Evolutionary conservation across 2,113 vertebrate genomes (phyloP), one percentile per base, ranked within the genome.

Genomic region (Steatornis caripensis): DNA sequence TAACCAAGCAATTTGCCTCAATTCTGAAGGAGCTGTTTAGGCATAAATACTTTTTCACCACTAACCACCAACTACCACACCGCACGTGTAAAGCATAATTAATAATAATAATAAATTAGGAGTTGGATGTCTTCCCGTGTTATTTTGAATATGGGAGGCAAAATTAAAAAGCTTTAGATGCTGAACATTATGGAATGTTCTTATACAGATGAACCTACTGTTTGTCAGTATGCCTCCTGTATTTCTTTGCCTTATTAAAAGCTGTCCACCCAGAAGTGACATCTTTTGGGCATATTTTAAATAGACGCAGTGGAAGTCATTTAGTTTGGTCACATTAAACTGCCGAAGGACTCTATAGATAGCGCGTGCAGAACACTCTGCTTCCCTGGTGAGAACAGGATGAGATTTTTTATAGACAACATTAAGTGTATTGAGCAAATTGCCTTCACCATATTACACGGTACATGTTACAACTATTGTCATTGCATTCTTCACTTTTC

Each of bases 311-410:
- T 7, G n/a, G 29, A 87, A 95, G 36, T 80, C 0, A 94, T 93
- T 96, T 66, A 15, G 16, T 75, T 46, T 82, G 36, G 23, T 76
- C 61, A 76, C 57, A 91, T 85, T 93, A 87, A 95, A 89, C 51
- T 88, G 51, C 39, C 81, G n/a, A 74, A 86, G 51, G 60, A 71
- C 45, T 91, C 41, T 48, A 41, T 11, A 93, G 89, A 76, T 45
- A 76, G 58, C 18, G 1, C 16, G 30, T 18, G 64, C 10, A 82
- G n/a, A 32, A 34, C 30, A 91, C 45, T 12, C 65, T 91, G 87
- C 78, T 80, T 95, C 89, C 91, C 89, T 89, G 77, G n/a, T 97
- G 91, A 89, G 93, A 95, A 51, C 3, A 51, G 41, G 70, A 96
- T 95, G 74, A 93, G 89, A 7, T 91, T 90, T 95, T 89, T 93